A percentile compares a stretch with the other conserved stretches of the same genome.
Conservation (phyloP, 1,140 invertebrate species). For the Aricia agestis region DNA sequence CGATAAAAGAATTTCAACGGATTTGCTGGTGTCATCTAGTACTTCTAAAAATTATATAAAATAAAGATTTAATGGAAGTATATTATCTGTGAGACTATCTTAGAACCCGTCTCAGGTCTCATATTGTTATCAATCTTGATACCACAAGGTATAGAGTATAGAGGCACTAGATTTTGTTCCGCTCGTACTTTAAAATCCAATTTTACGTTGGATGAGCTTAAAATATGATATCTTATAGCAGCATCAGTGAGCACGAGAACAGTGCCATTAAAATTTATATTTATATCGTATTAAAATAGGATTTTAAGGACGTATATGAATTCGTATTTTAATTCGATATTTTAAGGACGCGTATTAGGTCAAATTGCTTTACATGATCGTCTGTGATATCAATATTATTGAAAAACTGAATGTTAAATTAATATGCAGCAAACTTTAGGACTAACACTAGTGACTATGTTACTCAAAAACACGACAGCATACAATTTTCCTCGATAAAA, state of each 20-base stretch:
- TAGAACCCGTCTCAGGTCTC: not conserved
- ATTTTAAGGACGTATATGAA: not conserved
- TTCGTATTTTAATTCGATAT: not conserved
- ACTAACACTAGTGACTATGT: no score
- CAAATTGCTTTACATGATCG: no score
- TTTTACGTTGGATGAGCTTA: constrained; percentile 15
- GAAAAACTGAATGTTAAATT: no score
- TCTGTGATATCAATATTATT: no score
- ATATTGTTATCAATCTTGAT: not conserved
- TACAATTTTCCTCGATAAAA: no score
- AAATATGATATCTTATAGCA: constrained; percentile 10
- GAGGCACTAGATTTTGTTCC: not conserved
- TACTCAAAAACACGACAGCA: no score
- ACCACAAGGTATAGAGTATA: no score
- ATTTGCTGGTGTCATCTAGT: no score
- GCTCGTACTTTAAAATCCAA: constrained; percentile 1
- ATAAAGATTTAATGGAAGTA: not conserved
- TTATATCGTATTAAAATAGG: constrained; percentile 3
- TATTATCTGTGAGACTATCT: not conserved
- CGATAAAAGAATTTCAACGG: no score
- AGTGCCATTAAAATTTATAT: not conserved
- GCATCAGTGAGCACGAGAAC: not conserved
- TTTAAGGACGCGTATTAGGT: no score
- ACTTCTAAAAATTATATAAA: no score
- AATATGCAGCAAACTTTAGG: no score